Evolutionary conservation across 2,113 vertebrate species (phyloP), one percentile per base, ranked within the genome.

Genomic region (Aix galericulata): DNA sequence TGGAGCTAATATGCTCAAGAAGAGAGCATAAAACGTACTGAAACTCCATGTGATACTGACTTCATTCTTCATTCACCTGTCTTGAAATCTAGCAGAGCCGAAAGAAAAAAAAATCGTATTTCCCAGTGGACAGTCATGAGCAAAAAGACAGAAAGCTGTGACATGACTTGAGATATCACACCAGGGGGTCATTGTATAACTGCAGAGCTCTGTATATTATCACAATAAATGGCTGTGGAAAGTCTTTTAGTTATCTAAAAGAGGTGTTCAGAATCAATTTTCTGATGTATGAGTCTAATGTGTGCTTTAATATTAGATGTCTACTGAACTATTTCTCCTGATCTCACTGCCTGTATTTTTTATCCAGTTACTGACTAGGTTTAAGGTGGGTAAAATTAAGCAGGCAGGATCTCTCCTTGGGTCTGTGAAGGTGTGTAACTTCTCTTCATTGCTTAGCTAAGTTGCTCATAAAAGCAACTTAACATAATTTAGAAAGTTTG

Each of bases 141-240:
- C 40, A 80, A 85, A 82, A 94, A 76, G 34, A 53, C 36, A 89
- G 66, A 93, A 91, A 89, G 32, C 53, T 91, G 53, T 63, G 81
- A 89, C 71, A 21, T 20, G 7, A 73, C 27, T 85, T 53, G 36
- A 85, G 40, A 74, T 55, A 58, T 4, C 36, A 25, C 0, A 11
- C 6, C 29, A n/a, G 31, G 32, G 50, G 62, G 23, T 20, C 21
- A 80, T 74, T 92, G 48, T 92, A 62, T 73, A 12, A 73, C 68
- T 76, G 40, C 63, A 89, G 55, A 67, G 6, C 10, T 89, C 62
- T 86, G 63, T 92, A 66, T 64, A 58, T 82, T 82, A 69, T 69
- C 62, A 82, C 38, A 67, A 46, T 21, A 89, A 87, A n/a, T 82
- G 36, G 6, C 40, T 62, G 6, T 80, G 44, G 58, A 73, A 91